Percentiles rank a stretch among this genome's conserved stretches.
Evolutionary conservation across 2,888 invertebrate genomes (phyloP).

Genomic region (Schizotus pectinicornis): DNA sequence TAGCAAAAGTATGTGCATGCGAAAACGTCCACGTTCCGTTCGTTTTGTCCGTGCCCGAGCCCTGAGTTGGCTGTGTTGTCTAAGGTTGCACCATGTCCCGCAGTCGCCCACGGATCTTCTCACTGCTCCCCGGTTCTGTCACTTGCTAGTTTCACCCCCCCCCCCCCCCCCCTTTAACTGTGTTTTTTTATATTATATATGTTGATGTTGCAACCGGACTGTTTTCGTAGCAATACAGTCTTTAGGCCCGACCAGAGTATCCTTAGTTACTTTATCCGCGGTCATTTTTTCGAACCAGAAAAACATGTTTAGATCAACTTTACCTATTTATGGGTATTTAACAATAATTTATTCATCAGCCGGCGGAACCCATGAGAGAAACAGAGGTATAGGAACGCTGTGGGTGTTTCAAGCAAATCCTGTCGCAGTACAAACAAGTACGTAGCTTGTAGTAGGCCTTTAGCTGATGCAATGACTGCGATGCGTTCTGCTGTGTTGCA

Average conservation of each 20-base stretch:
- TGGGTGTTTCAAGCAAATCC: slow-evolving; percentile 65
- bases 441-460: slow-evolving; percentile 63
- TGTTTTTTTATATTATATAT: slow-evolving; percentile 26
- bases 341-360: slow-evolving; percentile 67
- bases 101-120: slow-evolving; percentile 43
- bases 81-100: slow-evolving; percentile 54
- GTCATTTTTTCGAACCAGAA: slow-evolving; percentile 11
- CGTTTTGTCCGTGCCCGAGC: slow-evolving; percentile 41
- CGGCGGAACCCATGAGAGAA: slow-evolving; percentile 77
- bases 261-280: slow-evolving; percentile 18
- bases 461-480: slow-evolving; percentile 54
- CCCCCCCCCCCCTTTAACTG: slow-evolving; percentile 32
- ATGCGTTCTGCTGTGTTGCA: slow-evolving; percentile 57
- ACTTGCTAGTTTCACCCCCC: slow-evolving; percentile 34
- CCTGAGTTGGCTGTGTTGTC: slow-evolving; percentile 60
- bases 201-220: slow-evolving; percentile 41
- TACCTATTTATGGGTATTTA: slow-evolving; percentile 38
- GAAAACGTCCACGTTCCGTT: slow-evolving; percentile 43
- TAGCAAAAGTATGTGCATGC: slow-evolving; percentile 47
- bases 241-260: slow-evolving; percentile 19
- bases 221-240: slow-evolving; percentile 20
- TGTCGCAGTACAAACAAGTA: slow-evolving; percentile 68
- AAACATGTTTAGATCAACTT: slow-evolving; percentile 27
- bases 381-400: slow-evolving; percentile 72
- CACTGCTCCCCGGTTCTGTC: slow-evolving; percentile 29